A percentile compares a stretch with the other conserved stretches of the same genome.
Evolutionary conservation across 2,888 invertebrate genomes (phyloP).

Genomic region (Maniola hyperantus): DNA sequence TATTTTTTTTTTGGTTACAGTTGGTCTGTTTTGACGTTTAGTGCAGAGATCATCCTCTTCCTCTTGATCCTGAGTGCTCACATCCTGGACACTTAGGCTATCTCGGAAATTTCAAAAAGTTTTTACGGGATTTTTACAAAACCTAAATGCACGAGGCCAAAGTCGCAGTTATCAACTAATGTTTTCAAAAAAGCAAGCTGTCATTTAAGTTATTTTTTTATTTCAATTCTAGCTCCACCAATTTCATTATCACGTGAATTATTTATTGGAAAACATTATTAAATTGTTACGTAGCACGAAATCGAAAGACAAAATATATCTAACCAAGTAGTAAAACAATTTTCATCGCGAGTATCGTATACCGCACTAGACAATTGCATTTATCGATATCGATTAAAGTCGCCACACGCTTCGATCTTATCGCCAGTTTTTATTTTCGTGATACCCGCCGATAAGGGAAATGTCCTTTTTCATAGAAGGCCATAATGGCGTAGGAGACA

Average conservation of each 20-base stretch:
- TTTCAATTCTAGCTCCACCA: neutral
- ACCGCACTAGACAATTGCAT: constrained; percentile 38
- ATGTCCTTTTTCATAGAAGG: constrained; percentile 82
- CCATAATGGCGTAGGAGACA: constrained; percentile 76
- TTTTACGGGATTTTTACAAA: too few species aligned
- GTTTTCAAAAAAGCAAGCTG: too few species aligned
- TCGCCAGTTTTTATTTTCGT: constrained; percentile 79
- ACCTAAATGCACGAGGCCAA: too few species aligned
- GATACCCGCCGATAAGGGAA: constrained; percentile 80
- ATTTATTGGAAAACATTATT: constrained; percentile 7
- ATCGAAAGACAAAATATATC: constrained; percentile 20
- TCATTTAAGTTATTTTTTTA: neutral
- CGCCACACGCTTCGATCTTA: constrained; percentile 67
- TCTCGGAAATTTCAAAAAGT: too few species aligned
- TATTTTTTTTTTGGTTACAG: too few species aligned
- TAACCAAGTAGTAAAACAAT: constrained; percentile 12
- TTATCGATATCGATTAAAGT: constrained; percentile 45
- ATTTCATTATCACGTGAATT: constrained; percentile 3
- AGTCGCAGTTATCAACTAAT: too few species aligned
- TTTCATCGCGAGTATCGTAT: constrained; percentile 16
- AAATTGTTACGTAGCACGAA: constrained; percentile 12
- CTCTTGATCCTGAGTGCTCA: too few species aligned
- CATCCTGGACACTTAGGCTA: too few species aligned
- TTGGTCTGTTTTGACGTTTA: too few species aligned
- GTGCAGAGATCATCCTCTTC: too few species aligned